Base-by-base conservation (phyloP, 2,797 vertebrate species). In the Dicrostonyx torquatus region DNA sequence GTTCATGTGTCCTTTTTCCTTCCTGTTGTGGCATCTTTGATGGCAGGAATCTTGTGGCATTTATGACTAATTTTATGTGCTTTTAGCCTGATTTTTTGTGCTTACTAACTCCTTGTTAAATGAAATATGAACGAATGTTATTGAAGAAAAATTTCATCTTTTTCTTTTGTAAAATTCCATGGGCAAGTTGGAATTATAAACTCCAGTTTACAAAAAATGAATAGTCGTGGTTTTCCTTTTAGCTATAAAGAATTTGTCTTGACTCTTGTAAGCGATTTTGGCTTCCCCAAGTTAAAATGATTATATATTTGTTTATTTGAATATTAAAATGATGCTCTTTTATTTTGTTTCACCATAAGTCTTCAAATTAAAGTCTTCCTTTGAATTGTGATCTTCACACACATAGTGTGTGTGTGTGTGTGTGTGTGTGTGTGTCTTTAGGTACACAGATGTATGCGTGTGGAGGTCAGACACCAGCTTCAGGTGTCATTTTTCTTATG, bases 311-410 rank as follows among this genome's bases (percentile, higher is more conserved):
- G 14, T 85, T 87, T 86, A 76, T 94, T 88, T 95, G 62, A 77
- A 45, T 89, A 37, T 89, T 73, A 48, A 83, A 95, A 78, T 58
- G 80, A 9, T 77, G 1, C 29, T 12, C 13, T 50, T 1, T 66
- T 93, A 34, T 84, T 72, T 95, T 24, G 75, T 40, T 93, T 89
- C 14, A 64, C 75, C 34, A 50, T n/a, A 89, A 18, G 70, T 87
- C 37, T 93, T 91, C 55, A 77, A 86, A 87, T 10, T 90, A 87
- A 91, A 83, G 45, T 84, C 94, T 89, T 58, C 37, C 76, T 43
- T 94, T 87, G n/a, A 96, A 80, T 87, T 77, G n/a, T 90, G 68
- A 48, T 95, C 70, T 40, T 55, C 87, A 92, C 79, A 60, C 53
- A 55, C 18, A 55, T 18, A 55, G 34, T 58, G n/a, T 26, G 2